Evolutionary conservation across 2,797 vertebrate genomes (phyloP).

Genomic region (Limnodromus scolopaceus): DNA sequence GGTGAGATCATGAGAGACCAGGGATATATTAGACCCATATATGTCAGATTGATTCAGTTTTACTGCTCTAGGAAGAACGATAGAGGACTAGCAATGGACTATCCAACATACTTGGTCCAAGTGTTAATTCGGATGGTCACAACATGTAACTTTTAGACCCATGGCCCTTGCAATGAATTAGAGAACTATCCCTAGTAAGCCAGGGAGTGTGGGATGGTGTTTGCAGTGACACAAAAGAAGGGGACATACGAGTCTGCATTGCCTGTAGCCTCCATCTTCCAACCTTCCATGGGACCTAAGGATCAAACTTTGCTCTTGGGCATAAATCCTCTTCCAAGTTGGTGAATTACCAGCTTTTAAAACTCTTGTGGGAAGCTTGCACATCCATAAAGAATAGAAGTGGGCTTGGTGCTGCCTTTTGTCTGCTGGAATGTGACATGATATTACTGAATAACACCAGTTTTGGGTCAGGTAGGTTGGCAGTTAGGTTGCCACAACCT

Average conservation of each 20-base stretch:
- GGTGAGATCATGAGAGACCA: conserved; percentile 33
- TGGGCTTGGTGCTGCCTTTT: background rate
- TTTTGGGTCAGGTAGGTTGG: background rate
- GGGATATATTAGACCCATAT: background rate
- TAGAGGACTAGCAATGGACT: background rate
- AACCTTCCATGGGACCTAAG: background rate
- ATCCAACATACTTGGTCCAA: background rate
- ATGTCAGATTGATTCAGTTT: background rate
- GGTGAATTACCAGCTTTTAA: background rate
- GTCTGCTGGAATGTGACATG: background rate
- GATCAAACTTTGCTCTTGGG: background rate
- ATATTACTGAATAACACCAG: fast-evolving
- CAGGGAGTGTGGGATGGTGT: fast-evolving
- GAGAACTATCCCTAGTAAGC: background rate
- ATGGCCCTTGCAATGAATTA: background rate
- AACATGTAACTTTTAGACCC: background rate
- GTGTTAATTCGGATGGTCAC: conserved; percentile 11
- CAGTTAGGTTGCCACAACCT: background rate
- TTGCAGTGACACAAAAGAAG: background rate
- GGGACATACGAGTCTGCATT: fast-evolving
- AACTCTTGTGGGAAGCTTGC: background rate
- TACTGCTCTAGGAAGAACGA: background rate
- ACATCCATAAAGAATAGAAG: background rate
- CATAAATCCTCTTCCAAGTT: background rate
- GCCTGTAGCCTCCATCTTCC: background rate